Conservation (phyloP, 2,888 invertebrate genomes). For the Steinernema scapterisci region DNA sequence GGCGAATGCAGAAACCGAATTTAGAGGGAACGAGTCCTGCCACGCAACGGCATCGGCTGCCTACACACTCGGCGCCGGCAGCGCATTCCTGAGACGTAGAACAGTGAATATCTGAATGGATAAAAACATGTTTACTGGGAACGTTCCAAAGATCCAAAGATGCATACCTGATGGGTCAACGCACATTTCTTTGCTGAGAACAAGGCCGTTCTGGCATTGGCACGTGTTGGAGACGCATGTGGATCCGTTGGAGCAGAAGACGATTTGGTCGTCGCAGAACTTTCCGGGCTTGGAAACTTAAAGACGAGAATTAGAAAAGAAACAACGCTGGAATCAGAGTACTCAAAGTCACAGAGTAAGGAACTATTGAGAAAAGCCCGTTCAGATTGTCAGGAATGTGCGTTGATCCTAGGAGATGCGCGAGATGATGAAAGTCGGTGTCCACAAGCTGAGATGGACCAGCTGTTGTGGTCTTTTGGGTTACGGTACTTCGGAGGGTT, state of each 20-base stretch:
- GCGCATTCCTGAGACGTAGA: slow-evolving; percentile 57
- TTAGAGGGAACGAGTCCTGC: slow-evolving; percentile 49
- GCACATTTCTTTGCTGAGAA: slow-evolving; percentile 48
- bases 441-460: background rate
- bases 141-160: too few relatives aligned
- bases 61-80: slow-evolving; percentile 56
- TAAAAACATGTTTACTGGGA: background rate
- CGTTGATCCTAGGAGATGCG: slow-evolving; percentile 4
- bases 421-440: slow-evolving; percentile 14
- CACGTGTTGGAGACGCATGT: slow-evolving; percentile 54
- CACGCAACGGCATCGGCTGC: slow-evolving; percentile 53
- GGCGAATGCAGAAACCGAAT: slow-evolving; percentile 57
- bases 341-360: background rate
- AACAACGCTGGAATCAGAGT: background rate
- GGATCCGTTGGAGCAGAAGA: slow-evolving; percentile 54
- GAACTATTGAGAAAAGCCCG: slow-evolving; percentile 1
- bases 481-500: slow-evolving; percentile 27
- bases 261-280: slow-evolving; percentile 46
- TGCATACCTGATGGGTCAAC: slow-evolving; percentile 49
- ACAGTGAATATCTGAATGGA: slow-evolving; percentile 40
- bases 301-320: slow-evolving; percentile 24
- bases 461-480: background rate
- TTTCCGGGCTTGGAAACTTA: slow-evolving; percentile 55
- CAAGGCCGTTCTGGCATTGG: slow-evolving; percentile 55
- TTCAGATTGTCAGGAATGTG: slow-evolving; percentile 14